Percentiles rank a stretch among this genome's conserved stretches.
Conservation (phyloP, 2,797 vertebrate species). For the Mus spretus region DNA sequence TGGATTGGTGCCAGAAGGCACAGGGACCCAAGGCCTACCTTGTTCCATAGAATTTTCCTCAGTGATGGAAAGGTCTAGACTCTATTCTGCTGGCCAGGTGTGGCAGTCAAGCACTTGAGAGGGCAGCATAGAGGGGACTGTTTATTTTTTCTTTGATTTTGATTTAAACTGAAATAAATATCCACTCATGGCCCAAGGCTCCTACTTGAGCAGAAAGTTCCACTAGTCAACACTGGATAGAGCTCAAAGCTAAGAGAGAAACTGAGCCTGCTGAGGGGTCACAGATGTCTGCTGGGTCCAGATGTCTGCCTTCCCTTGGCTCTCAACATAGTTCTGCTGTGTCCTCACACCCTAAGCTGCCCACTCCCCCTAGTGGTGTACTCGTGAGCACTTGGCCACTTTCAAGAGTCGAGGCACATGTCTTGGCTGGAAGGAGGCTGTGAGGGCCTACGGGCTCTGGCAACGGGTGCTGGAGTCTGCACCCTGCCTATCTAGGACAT, state of each 20-base stretch:
- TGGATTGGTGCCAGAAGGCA: accelerated
- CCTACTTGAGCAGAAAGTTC: background rate
- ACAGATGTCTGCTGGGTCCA: background rate
- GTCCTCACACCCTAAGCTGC: background rate
- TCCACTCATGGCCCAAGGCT: background rate
- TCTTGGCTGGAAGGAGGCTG: background rate
- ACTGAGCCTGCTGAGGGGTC: background rate
- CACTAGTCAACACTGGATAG: accelerated
- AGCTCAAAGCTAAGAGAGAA: background rate
- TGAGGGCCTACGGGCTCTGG: background rate
- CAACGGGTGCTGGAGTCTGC: background rate
- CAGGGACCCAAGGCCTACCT: background rate
- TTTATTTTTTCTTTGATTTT: conserved; percentile 3
- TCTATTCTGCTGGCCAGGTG: accelerated
- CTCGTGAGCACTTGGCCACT: background rate
- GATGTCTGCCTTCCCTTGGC: background rate
- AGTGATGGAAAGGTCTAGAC: too few relatives aligned
- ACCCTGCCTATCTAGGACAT: background rate
- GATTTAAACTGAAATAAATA: background rate
- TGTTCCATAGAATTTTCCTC: accelerated
- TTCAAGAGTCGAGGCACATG: background rate
- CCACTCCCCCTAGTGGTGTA: background rate
- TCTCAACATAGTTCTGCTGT: background rate
- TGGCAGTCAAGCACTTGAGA: background rate
- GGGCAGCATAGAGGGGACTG: too few relatives aligned